Conservation (phyloP, 2,113 vertebrate genomes). For the Rhinopithecus roxellana region DNA sequence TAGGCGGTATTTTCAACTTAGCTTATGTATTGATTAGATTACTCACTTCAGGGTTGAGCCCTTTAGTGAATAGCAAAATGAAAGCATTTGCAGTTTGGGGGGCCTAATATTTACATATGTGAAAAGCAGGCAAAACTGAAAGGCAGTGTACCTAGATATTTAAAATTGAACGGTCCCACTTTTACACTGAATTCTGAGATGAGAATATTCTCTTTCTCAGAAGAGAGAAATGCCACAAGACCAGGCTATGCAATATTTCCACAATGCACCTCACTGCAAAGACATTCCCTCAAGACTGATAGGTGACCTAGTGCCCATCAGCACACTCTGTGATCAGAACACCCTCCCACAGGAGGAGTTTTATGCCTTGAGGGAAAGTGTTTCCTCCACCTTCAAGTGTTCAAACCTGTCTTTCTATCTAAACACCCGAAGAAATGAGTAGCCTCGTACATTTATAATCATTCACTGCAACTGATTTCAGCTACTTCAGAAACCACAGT, state of each 20-base stretch:
- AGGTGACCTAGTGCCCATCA: not conserved
- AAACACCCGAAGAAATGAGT: not conserved
- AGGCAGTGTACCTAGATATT: not conserved
- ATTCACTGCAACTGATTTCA: not conserved
- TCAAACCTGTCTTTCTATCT: not conserved
- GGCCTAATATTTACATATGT: not conserved
- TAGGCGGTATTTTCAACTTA: not conserved
- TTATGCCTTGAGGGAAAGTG: not conserved
- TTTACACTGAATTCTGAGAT: not conserved
- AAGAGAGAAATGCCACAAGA: not conserved
- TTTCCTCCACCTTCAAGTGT: not conserved
- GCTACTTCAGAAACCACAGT: not conserved
- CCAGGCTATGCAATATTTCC: not conserved
- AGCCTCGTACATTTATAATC: not conserved
- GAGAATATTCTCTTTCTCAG: not conserved
- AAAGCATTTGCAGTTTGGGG: not conserved
- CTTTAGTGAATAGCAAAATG: not conserved
- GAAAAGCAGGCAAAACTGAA: not conserved
- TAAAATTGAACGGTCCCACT: not conserved
- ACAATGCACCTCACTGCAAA: not conserved
- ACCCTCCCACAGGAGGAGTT: not conserved
- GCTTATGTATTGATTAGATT: not conserved
- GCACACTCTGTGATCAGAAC: not conserved
- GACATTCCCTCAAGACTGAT: not conserved
- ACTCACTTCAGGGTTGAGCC: not conserved